Evolutionary conservation across 2,888 invertebrate genomes (phyloP).

Genomic region (Zygaena filipendulae): DNA sequence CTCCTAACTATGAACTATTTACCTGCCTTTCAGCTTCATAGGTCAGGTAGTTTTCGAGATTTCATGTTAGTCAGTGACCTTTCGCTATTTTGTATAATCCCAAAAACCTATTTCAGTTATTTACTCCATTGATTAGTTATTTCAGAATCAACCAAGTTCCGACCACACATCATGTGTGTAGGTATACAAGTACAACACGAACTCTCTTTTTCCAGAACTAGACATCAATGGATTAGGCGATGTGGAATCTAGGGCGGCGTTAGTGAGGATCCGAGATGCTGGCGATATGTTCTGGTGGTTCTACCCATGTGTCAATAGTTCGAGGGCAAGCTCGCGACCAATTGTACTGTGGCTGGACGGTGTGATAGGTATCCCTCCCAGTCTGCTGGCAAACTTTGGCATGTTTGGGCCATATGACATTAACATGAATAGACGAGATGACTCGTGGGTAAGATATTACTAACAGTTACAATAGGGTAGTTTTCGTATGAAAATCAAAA

Average conservation of each 20-base stretch:
- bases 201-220: constrained; percentile 35
- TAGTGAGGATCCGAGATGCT: constrained; percentile 73
- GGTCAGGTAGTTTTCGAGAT: too few relatives aligned
- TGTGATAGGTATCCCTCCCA: constrained; percentile 81
- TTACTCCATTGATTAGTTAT: too few relatives aligned
- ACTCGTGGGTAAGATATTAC: constrained; percentile 82
- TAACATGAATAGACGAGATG: constrained; percentile 69
- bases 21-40: too few relatives aligned
- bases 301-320: too few relatives aligned
- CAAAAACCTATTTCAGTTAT: too few relatives aligned
- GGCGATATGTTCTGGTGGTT: constrained; percentile 92
- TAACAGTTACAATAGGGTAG: background rate
- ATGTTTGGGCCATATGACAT: constrained; percentile 82
- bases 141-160: too few relatives aligned
- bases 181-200: too few relatives aligned
- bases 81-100: too few relatives aligned
- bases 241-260: constrained; percentile 77
- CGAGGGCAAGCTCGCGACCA: constrained; percentile 71
- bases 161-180: too few relatives aligned
- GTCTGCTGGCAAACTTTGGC: constrained; percentile 87
- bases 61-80: too few relatives aligned
- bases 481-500: background rate
- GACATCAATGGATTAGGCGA: constrained; percentile 57
- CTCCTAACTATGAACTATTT: too few relatives aligned
- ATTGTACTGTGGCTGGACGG: constrained; percentile 91